These are phyloP conservation scores for Drosophila hydei DNA, from an alignment of 1,140 invertebrate genomes.

Conservation along the genomic window DNA sequence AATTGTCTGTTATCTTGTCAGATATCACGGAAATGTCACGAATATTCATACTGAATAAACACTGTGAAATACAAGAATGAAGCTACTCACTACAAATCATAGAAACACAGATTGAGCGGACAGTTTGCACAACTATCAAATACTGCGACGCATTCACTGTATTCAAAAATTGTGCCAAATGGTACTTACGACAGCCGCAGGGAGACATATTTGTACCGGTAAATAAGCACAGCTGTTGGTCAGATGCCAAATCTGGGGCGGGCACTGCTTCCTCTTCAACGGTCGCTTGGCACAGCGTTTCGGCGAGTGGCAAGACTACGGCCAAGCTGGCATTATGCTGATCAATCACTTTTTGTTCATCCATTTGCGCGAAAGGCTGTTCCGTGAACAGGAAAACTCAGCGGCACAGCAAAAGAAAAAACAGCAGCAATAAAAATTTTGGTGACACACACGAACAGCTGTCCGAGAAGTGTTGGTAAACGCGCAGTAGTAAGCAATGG, in stretches of 20 bases:
- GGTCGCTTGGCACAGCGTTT: too few relatives aligned
- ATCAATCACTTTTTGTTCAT: not conserved
- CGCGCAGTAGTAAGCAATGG: not conserved
- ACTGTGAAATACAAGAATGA: too few relatives aligned
- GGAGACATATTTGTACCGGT: conserved; percentile 19
- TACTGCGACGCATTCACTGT: too few relatives aligned
- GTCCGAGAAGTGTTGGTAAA: conserved; percentile 36
- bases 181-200: conserved; percentile 56
- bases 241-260: not conserved
- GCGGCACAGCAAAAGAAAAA: not conserved
- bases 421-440: not conserved
- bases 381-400: not conserved
- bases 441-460: conserved; percentile 19
- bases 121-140: too few relatives aligned
- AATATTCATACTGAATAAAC: too few relatives aligned
- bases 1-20: too few relatives aligned
- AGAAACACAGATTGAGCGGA: too few relatives aligned
- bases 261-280: not conserved
- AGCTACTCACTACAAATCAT: too few relatives aligned
- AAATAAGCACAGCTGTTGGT: conserved; percentile 20
- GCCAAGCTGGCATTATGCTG: not conserved
- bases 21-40: too few relatives aligned
- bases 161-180: not conserved
- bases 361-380: not conserved
- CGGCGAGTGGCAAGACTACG: not conserved